Percentiles rank a stretch among this genome's conserved stretches.
These are phyloP conservation scores for Metallyticus violacea DNA, from an alignment of 2,888 invertebrate genomes.

Conservation along the genomic window DNA sequence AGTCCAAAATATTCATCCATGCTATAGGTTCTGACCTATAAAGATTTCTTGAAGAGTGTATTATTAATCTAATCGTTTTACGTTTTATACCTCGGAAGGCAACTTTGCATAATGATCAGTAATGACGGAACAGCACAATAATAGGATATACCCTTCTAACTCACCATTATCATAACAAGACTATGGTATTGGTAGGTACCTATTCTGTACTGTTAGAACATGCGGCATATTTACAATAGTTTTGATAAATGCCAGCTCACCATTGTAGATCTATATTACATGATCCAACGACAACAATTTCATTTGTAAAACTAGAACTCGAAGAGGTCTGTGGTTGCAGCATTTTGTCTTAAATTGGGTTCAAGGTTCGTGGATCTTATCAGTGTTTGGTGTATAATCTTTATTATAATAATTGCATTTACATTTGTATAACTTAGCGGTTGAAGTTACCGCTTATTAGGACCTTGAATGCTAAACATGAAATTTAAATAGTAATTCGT, in stretches of 20 bases:
- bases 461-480: no score
- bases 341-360: background rate
- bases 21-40: no score
- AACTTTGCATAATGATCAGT: background rate
- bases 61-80: background rate
- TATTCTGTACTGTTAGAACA: background rate
- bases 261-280: background rate
- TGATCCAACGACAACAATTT: background rate
- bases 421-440: no score
- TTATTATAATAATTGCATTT: no score
- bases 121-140: background rate
- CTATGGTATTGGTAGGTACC: background rate
- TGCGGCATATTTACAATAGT: background rate
- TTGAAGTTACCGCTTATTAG: no score
- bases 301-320: no score
- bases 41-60: no score
- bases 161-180: background rate
- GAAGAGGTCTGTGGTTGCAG: background rate
- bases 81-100: background rate
- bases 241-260: background rate
- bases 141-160: background rate
- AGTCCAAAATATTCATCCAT: no score
- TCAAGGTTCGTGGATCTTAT: background rate
- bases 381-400: no score
- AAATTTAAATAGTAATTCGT: no score